A percentile compares a stretch with the other conserved stretches of the same genome.
These are phyloP conservation scores for Tipula helvola DNA, from an alignment of 2,888 invertebrate species.

Conservation along the genomic window DNA sequence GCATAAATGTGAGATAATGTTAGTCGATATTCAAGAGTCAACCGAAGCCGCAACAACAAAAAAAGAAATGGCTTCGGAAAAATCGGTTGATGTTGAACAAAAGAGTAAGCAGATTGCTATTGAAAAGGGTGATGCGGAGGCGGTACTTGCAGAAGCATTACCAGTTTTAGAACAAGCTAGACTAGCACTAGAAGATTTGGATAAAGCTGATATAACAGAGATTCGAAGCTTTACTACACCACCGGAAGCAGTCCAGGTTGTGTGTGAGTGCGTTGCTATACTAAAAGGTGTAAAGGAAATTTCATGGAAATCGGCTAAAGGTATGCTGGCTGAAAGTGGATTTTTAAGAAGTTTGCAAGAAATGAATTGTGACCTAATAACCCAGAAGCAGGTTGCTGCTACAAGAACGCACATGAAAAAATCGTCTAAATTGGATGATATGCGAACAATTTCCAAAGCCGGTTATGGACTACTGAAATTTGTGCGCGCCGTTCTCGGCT, in stretches of 20 bases:
- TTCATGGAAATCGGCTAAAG: conserved; percentile 83
- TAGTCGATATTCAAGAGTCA: conserved; percentile 61
- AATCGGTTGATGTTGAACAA: conserved; percentile 69
- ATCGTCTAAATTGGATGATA: conserved; percentile 62
- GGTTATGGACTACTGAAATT: conserved; percentile 77
- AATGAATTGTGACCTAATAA: conserved; percentile 72
- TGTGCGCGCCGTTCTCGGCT: conserved; percentile 77
- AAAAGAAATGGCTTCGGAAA: conserved; percentile 65
- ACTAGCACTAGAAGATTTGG: conserved; percentile 65
- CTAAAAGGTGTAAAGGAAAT: conserved; percentile 72
- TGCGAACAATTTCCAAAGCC: conserved; percentile 74
- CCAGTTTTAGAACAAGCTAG: conserved; percentile 75
- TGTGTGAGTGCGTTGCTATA: conserved; percentile 83
- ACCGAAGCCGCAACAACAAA: conserved; percentile 62
- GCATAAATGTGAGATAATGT: conserved; percentile 62
- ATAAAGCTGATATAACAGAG: conserved; percentile 85
- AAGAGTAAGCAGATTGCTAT: conserved; percentile 64
- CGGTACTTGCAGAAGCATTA: conserved; percentile 64
- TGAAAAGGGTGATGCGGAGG: conserved; percentile 77
- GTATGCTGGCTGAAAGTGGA: conserved; percentile 83
- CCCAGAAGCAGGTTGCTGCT: conserved; percentile 53
- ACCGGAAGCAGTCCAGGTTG: conserved; percentile 73
- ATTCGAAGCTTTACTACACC: conserved; percentile 86
- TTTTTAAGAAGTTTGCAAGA: conserved; percentile 70
- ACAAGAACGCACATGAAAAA: conserved; percentile 60